A percentile compares a stretch with the other conserved stretches of the same genome.
phyloP scores from a whole-genome alignment of 2,797 vertebrate species.

The Spinus pinus region DNA sequence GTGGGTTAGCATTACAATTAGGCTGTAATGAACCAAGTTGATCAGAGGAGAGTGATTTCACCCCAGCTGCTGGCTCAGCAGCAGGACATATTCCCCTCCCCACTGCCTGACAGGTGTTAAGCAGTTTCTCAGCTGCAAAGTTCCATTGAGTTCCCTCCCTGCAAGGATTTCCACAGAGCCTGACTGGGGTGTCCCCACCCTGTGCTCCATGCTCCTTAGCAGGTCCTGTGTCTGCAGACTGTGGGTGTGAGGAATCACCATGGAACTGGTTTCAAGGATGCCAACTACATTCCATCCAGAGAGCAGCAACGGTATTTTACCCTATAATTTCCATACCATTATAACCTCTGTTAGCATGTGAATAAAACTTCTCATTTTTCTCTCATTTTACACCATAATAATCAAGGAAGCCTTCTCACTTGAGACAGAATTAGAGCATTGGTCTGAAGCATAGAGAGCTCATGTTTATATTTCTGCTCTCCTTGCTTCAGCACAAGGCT shows the following conservation, averaged over 20 bases:
- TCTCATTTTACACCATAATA: not conserved
- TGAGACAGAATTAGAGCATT: not conserved
- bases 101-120: not conserved
- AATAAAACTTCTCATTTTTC: not conserved
- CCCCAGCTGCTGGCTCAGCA: not conserved
- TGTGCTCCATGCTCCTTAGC: not conserved
- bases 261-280: not conserved
- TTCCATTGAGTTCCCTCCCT: accelerated
- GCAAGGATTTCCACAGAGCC: not conserved
- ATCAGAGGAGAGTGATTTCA: not conserved
- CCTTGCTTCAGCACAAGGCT: not conserved
- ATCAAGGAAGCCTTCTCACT: not conserved
- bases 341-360: not conserved
- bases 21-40: not conserved
- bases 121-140: not conserved
- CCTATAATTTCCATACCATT: not conserved
- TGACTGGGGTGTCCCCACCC: accelerated
- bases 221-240: not conserved
- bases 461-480: not conserved
- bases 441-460: not conserved
- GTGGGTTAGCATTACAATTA: not conserved
- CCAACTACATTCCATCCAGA: not conserved
- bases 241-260: not conserved
- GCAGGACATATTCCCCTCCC: not conserved
- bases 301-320: not conserved